Base-by-base conservation (phyloP, 2,797 vertebrate genomes). In the Pseudochromis fuscus region DNA sequence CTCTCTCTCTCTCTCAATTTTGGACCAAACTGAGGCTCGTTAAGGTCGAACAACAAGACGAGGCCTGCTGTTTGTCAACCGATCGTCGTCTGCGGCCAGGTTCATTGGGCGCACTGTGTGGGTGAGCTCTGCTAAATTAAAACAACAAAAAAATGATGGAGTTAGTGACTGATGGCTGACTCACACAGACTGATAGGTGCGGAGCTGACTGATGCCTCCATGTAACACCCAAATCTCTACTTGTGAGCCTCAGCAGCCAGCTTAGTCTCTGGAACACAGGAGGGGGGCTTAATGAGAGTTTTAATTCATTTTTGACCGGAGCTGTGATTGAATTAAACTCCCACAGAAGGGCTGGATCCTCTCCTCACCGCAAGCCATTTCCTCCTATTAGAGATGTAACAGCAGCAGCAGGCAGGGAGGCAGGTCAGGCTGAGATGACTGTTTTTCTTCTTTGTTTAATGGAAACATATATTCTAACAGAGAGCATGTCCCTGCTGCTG, bases 271-370 rank as follows among this genome's bases (percentile, higher is more conserved):
- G 86, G 80, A 83, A 77, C 75, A 87, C 67, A 67, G 65, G 71
- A 71, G 78, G 65, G 62, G 79, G 65, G 82, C 80, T 81, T 92
- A 91, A 93, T 91, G 81, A 92, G 81, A 67, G 82, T 93, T 92
- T 93, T 93, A 93, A 93, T 93, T 93, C 91, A 92, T 93, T 92
- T 92, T 88, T 88, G 87, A 91, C 88, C 87, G 27, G 76, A 72
- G 86, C 75, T 77, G 77, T 88, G 89, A 94, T 92, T 93, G 83
- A 91, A 93, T 94, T 92, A 93, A 88, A 87, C 89, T 84, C 87
- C 90, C 91, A 90, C 91, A 91, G 91, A 90, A 90, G 87, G 87
- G 82, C 90, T 87, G 87, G 84, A 81, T 83, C 79, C 78, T 84
- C 81, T 83, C 72, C 80, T 77, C 60, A 42, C 77, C 79, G 80